Percentiles rank a stretch among this genome's conserved stretches.
Evolutionary conservation across 2,797 vertebrate species (phyloP).

Genomic region (Arctocebus calabarensis): DNA sequence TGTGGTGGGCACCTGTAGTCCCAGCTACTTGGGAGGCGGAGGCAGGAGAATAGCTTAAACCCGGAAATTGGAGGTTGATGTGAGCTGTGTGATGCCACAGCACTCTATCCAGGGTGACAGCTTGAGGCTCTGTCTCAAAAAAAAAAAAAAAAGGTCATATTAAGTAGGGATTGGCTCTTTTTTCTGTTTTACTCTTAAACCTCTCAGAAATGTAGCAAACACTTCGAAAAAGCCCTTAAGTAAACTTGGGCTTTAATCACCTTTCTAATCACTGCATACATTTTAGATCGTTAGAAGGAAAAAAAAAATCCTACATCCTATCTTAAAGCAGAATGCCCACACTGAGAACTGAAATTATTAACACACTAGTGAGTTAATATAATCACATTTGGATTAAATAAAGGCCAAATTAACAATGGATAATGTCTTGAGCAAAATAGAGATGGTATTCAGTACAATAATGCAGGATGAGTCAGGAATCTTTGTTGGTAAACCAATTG

Average conservation of each 20-base stretch:
- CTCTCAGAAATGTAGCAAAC: not conserved
- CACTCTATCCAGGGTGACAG: too few relatives aligned
- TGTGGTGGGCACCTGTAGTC: too few relatives aligned
- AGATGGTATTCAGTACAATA: not conserved
- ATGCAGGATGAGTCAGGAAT: not conserved
- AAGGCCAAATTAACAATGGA: not conserved
- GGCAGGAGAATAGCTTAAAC: too few relatives aligned
- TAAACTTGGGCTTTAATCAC: not conserved
- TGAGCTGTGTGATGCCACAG: too few relatives aligned
- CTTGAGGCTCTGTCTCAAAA: too few relatives aligned
- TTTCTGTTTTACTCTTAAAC: slow-evolving; percentile 26
- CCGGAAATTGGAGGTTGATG: too few relatives aligned
- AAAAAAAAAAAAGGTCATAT: too few relatives aligned
- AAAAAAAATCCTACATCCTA: not conserved
- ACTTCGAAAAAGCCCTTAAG: not conserved
- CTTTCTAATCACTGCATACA: not conserved
- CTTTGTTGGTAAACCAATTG: not conserved
- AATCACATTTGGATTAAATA: not conserved
- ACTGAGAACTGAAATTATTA: not conserved
- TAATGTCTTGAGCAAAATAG: not conserved
- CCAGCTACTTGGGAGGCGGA: too few relatives aligned
- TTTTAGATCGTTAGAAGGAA: not conserved
- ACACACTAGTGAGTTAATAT: not conserved
- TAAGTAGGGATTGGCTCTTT: not conserved
- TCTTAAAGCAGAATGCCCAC: not conserved